A percentile compares a stretch with the other conserved stretches of the same genome.
phyloP scores from a whole-genome alignment of 2,888 invertebrate genomes.

The Cephus nigrinus region DNA sequence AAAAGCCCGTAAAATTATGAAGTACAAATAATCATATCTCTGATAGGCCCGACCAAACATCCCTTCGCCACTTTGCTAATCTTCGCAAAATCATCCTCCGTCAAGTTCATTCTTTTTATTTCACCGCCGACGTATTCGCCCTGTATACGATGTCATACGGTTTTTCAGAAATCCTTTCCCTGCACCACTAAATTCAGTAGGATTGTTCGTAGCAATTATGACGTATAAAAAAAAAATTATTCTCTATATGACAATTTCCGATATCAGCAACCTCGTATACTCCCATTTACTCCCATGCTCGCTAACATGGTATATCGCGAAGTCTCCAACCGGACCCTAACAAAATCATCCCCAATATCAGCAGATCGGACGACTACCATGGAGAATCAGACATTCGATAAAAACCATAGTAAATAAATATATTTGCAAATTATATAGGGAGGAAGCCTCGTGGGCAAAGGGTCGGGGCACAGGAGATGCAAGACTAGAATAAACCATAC shows the following conservation, averaged over 20 bases:
- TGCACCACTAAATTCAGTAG: not conserved
- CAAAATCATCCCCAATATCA: not conserved
- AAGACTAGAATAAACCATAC: not conserved
- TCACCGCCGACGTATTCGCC: not conserved
- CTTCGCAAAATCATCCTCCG: not conserved
- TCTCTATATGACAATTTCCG: not conserved
- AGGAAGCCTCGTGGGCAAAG: not conserved
- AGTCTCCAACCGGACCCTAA: not conserved
- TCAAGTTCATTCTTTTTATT: not conserved
- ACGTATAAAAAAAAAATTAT: not conserved
- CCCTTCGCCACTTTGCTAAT: not conserved
- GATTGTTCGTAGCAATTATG: not conserved
- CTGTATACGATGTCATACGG: not conserved
- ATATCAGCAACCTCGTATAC: not conserved
- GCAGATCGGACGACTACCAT: not conserved
- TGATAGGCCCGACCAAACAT: not conserved
- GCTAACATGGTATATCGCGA: not conserved
- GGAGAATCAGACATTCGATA: not conserved
- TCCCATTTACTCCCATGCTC: not conserved
- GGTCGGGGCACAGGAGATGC: not conserved
- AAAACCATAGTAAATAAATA: not conserved
- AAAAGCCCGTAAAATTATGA: conserved; percentile 34
- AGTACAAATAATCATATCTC: conserved; percentile 30
- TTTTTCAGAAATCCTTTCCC: not conserved
- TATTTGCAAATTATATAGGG: not conserved